Conservation (phyloP, 2,113 vertebrate species). For the Emydocephalus ijimae region DNA sequence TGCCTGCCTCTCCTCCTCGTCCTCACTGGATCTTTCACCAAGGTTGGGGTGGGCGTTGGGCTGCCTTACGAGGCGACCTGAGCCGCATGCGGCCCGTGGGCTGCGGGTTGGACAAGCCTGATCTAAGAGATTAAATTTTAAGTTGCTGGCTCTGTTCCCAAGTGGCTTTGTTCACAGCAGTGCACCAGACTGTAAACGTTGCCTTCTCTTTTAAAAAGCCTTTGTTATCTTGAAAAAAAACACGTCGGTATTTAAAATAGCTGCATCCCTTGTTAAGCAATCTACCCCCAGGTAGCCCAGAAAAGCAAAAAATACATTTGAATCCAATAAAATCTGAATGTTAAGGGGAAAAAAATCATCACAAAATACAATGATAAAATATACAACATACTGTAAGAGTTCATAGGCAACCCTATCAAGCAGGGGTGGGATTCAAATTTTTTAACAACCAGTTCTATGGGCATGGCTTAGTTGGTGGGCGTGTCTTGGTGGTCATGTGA, state of each 20-base stretch:
- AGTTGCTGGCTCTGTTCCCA: not conserved
- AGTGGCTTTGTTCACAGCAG: not conserved
- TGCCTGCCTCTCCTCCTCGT: too few species aligned
- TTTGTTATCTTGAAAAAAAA: not conserved
- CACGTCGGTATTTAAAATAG: not conserved
- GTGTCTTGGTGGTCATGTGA: too few species aligned
- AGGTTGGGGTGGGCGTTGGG: too few species aligned
- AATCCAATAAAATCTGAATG: not conserved
- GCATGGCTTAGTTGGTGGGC: too few species aligned
- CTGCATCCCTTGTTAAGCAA: not conserved
- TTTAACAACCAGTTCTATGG: too few species aligned
- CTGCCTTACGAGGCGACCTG: too few species aligned
- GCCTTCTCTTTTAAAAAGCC: not conserved
- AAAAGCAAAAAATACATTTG: not conserved
- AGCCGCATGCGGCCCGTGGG: too few species aligned
- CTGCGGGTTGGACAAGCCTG: too few species aligned
- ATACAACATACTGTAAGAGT: not conserved
- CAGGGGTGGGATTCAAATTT: too few species aligned
- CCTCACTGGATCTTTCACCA: too few species aligned
- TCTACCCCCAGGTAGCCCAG: not conserved
- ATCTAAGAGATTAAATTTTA: conserved; percentile 5
- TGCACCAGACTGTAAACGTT: not conserved
- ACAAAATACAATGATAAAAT: not conserved
- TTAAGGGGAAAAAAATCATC: not conserved
- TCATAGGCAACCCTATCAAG: not conserved